Evolutionary conservation across 2,888 invertebrate species (phyloP).

Genomic region (Tinea semifulvella): DNA sequence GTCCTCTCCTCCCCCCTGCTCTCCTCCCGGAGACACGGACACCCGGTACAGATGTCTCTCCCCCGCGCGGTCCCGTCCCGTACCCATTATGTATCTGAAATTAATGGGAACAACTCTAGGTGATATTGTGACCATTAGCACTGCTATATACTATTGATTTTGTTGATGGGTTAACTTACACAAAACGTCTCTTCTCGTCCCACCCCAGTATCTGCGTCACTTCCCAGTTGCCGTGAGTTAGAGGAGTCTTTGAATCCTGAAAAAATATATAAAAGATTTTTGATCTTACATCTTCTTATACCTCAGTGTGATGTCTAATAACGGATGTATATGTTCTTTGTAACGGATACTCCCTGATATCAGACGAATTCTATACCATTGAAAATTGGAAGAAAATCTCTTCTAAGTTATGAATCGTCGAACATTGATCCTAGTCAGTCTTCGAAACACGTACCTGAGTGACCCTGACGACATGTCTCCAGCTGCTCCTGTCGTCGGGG

Average conservation of each 20-base stretch:
- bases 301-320: too few relatives aligned
- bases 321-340: too few relatives aligned
- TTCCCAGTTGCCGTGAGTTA: slow-evolving; percentile 81
- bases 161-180: slow-evolving; percentile 1
- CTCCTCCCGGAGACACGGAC: slow-evolving; percentile 28
- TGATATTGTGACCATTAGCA: too few relatives aligned
- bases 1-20: slow-evolving; percentile 26
- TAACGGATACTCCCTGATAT: too few relatives aligned
- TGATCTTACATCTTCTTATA: too few relatives aligned
- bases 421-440: not conserved
- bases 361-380: too few relatives aligned
- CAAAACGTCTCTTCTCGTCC: slow-evolving; percentile 62
- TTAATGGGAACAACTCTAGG: too few relatives aligned
- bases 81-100: slow-evolving; percentile 86
- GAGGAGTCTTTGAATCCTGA: slow-evolving; percentile 34
- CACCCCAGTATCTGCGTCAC: slow-evolving; percentile 78
- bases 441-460: too few relatives aligned
- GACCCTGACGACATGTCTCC: slow-evolving; percentile 46
- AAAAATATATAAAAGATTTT: too few relatives aligned
- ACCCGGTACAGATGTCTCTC: slow-evolving; percentile 85
- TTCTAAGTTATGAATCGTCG: too few relatives aligned
- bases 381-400: too few relatives aligned
- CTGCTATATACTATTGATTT: too few relatives aligned
- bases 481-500: slow-evolving; percentile 57
- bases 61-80: slow-evolving; percentile 79